Evolutionary conservation across 2,888 invertebrate genomes (phyloP).

Genomic region (Idaea dimidiata): DNA sequence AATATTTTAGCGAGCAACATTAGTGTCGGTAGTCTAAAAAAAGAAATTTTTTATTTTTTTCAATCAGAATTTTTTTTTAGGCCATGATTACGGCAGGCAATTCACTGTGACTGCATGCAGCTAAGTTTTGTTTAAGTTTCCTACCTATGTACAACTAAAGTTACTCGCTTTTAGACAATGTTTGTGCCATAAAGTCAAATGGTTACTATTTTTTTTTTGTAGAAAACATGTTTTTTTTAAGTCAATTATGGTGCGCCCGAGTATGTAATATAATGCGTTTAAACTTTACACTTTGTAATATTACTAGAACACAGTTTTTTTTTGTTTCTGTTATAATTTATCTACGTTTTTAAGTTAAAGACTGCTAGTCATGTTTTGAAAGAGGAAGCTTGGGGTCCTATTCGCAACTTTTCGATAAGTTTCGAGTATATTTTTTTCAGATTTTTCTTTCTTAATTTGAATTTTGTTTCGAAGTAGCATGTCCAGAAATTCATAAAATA

Average conservation of each 20-base stretch:
- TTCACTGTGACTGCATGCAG: neutral
- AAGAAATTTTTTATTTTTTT: too few relatives aligned
- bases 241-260: slow-evolving; percentile 77
- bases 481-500: too few relatives aligned
- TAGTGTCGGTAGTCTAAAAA: neutral
- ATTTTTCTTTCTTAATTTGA: too few relatives aligned
- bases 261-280: slow-evolving; percentile 47
- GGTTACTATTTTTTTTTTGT: slow-evolving; percentile 38
- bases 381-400: neutral
- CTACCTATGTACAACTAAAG: neutral
- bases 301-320: neutral
- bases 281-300: slow-evolving; percentile 4
- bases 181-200: neutral
- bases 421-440: too few relatives aligned
- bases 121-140: neutral
- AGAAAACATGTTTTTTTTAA: slow-evolving; percentile 44
- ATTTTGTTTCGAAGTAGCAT: too few relatives aligned
- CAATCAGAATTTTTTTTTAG: neutral
- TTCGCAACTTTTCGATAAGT: slow-evolving; percentile 8
- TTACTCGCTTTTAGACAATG: neutral
- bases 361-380: neutral
- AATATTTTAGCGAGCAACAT: slow-evolving; percentile 4
- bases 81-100: neutral
- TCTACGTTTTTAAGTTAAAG: neutral
- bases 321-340: slow-evolving; percentile 1